phyloP scores from a whole-genome alignment of 2,797 vertebrate genomes.

The Oreochromis grahami region DNA sequence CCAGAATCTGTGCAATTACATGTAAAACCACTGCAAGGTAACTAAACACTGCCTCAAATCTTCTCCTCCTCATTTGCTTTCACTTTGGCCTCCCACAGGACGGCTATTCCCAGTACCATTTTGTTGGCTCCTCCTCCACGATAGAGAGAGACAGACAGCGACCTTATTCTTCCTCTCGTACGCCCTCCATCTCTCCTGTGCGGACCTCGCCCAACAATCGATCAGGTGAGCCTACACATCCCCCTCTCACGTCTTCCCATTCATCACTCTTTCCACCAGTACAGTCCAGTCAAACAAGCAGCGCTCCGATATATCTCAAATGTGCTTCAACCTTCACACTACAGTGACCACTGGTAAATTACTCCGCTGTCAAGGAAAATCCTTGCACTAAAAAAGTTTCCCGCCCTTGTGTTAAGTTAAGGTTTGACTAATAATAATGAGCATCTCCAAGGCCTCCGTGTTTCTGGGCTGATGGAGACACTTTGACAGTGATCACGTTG shows the following conservation, averaged over 20 bases:
- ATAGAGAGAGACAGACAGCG: constrained; percentile 97
- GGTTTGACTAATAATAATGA: constrained; percentile 5
- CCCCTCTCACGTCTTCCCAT: background rate
- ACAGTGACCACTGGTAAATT: constrained; percentile 1
- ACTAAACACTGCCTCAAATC: background rate
- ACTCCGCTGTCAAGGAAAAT: constrained; percentile 19
- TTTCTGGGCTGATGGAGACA: background rate
- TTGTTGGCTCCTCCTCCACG: constrained; percentile 96
- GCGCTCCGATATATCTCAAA: background rate
- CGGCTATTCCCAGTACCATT: constrained; percentile 98
- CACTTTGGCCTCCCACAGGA: constrained; percentile 75
- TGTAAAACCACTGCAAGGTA: background rate
- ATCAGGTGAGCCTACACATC: constrained; percentile 83
- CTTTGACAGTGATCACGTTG: background rate
- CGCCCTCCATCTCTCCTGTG: constrained; percentile 97
- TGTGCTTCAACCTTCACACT: constrained; percentile 48
- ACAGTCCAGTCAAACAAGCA: constrained; percentile 21
- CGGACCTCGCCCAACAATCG: constrained; percentile 97
- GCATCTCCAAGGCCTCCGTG: background rate
- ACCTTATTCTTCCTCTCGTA: constrained; percentile 97
- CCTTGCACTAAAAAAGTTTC: background rate
- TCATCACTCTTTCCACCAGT: constrained; percentile 16
- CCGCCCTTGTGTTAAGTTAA: background rate
- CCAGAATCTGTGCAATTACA: background rate
- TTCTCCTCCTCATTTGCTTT: background rate